A percentile compares a stretch with the other conserved stretches of the same genome.
phyloP scores from a whole-genome alignment of 2,113 vertebrate species.

The Charadrius vociferus region DNA sequence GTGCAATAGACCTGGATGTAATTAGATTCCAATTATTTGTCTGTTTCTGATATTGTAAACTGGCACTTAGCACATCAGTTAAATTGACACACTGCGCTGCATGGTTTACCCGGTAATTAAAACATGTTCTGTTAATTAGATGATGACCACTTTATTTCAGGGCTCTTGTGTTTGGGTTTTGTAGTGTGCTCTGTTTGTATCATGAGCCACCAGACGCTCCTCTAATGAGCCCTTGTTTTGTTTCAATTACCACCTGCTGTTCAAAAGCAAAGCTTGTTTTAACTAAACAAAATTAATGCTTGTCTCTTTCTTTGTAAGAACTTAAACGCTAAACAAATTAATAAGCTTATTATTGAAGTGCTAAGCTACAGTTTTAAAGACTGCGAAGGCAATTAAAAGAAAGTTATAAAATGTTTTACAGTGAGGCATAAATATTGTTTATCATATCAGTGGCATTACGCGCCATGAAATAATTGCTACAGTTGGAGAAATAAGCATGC shows the following conservation, averaged over 20 bases:
- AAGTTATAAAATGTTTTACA: conserved; percentile 85
- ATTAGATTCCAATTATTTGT: conserved; percentile 99
- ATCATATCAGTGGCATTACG: conserved; percentile 81
- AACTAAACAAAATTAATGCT: conserved; percentile 90
- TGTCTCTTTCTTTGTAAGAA: conserved; percentile 86
- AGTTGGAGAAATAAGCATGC: conserved; percentile 71
- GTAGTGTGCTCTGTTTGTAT: conserved; percentile 96
- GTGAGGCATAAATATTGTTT: conserved; percentile 84
- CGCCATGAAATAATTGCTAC: conserved; percentile 82
- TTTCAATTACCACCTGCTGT: conserved; percentile 99
- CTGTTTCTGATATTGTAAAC: conserved; percentile 99
- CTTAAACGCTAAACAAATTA: conserved; percentile 89
- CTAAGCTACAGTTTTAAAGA: conserved; percentile 87
- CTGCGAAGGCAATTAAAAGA: conserved; percentile 87
- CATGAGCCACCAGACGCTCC: conserved; percentile 98
- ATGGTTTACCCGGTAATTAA: conserved; percentile 99
- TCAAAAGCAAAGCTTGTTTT: conserved; percentile 94
- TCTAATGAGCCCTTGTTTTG: conserved; percentile 99
- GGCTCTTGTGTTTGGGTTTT: conserved; percentile 98
- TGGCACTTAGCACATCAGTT: conserved; percentile 99
- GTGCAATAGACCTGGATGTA: conserved; percentile 99
- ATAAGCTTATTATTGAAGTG: conserved; percentile 88
- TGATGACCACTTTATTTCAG: conserved; percentile 99
- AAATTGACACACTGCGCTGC: conserved; percentile 99
- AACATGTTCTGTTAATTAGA: conserved; percentile 99